Evolutionary conservation across 2,113 vertebrate species (phyloP).

Genomic region (Geococcyx californianus): DNA sequence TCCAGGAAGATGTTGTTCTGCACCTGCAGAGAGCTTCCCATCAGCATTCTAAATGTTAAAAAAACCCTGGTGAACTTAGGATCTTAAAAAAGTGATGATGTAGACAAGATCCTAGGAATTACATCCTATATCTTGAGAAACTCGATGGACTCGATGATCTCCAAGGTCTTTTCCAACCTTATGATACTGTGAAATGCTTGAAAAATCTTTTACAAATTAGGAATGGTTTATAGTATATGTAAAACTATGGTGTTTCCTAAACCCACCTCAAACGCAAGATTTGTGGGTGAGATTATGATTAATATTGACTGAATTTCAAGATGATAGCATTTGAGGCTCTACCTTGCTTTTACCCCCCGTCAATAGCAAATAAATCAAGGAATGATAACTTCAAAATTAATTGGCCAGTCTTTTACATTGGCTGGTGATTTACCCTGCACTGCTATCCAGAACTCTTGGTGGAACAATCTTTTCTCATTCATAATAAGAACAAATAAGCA

Average conservation of each 20-base stretch:
- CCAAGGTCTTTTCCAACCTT: too few relatives aligned
- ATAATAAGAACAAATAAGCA: neutral
- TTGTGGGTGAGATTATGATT: neutral
- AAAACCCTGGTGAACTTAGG: neutral
- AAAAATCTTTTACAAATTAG: neutral
- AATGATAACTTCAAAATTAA: neutral
- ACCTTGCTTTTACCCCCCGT: neutral
- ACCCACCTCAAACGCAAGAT: neutral
- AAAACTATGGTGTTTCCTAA: neutral
- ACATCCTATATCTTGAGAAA: neutral
- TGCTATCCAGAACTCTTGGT: neutral
- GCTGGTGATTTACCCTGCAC: neutral
- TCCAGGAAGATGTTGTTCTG: constrained; percentile 38
- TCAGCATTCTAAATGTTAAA: neutral
- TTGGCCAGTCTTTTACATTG: neutral
- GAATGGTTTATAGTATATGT: neutral
- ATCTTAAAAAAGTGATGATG: neutral
- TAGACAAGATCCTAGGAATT: neutral
- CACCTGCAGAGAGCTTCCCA: neutral
- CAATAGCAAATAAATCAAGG: neutral
- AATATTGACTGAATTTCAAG: neutral
- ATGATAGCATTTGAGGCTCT: neutral
- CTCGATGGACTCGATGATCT: too few relatives aligned
- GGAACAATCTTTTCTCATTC: neutral
- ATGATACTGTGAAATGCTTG: too few relatives aligned